A percentile compares a stretch with the other conserved stretches of the same genome.
These are phyloP conservation scores for Harpagoxenus sublaevis DNA, from an alignment of 2,888 invertebrate species.

Conservation along the genomic window DNA sequence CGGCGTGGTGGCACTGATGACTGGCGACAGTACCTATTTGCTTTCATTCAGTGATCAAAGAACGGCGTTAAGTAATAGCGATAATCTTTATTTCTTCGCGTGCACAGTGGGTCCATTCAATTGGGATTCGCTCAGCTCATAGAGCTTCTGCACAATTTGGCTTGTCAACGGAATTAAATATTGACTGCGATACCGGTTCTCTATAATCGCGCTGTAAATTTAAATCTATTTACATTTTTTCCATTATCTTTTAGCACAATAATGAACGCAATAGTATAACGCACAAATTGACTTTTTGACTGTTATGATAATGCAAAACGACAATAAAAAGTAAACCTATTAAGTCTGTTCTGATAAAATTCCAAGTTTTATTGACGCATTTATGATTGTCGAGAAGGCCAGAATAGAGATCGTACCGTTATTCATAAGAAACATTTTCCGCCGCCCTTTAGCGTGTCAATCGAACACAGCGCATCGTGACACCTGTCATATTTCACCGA, in stretches of 20 bases:
- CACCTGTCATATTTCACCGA: slow-evolving; percentile 47
- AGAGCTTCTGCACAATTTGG: slow-evolving; percentile 61
- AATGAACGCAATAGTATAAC: neutral
- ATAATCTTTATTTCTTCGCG: slow-evolving; percentile 70
- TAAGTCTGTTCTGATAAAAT: neutral
- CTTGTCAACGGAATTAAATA: slow-evolving; percentile 55
- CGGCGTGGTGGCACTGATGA: slow-evolving; percentile 59
- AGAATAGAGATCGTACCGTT: neutral
- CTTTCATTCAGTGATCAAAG: slow-evolving; percentile 74
- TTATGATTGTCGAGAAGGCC: neutral
- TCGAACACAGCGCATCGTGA: slow-evolving; percentile 10
- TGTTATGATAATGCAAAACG: neutral
- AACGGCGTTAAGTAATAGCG: slow-evolving; percentile 64
- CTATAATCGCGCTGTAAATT: slow-evolving; percentile 12
- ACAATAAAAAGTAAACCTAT: neutral
- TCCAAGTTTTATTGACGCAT: neutral
- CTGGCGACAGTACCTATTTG: slow-evolving; percentile 70
- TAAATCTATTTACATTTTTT: neutral
- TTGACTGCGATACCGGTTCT: slow-evolving; percentile 10
- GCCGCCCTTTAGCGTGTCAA: slow-evolving; percentile 9
- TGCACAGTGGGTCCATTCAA: slow-evolving; percentile 71
- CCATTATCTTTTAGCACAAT: neutral
- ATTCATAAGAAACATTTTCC: neutral
- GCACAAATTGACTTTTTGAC: neutral
- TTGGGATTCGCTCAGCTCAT: slow-evolving; percentile 10